These are phyloP conservation scores for Pseudolaguvia tuberculata DNA, from an alignment of 2,113 vertebrate species.

Conservation along the genomic window DNA sequence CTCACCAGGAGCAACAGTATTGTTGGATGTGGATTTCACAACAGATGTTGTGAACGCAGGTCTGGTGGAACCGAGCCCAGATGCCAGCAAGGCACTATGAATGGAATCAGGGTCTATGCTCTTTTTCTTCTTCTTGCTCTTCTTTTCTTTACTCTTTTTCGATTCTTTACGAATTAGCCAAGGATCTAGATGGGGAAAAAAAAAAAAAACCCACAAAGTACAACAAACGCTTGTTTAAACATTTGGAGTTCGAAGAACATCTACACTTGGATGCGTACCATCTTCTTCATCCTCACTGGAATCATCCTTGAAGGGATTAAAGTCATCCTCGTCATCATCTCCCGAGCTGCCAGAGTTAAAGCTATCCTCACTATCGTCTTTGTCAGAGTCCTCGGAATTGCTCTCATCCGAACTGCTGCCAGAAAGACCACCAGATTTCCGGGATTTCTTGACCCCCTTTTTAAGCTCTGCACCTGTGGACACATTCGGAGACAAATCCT, in stretches of 20 bases:
- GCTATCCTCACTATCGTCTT: slow-evolving; percentile 89
- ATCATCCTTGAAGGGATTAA: slow-evolving; percentile 94
- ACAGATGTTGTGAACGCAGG: slow-evolving; percentile 81
- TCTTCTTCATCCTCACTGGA: slow-evolving; percentile 91
- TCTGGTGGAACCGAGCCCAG: slow-evolving; percentile 88
- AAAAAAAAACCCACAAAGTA: background rate
- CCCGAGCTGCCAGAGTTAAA: slow-evolving; percentile 90
- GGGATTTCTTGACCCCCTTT: slow-evolving; percentile 82
- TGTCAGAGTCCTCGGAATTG: slow-evolving; percentile 62
- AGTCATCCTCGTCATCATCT: slow-evolving; percentile 83
- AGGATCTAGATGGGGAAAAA: slow-evolving; percentile 75
- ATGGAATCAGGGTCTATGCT: slow-evolving; percentile 97
- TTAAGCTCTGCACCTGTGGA: slow-evolving; percentile 77
- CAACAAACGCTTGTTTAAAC: background rate
- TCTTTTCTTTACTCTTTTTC: slow-evolving; percentile 91
- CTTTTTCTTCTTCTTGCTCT: slow-evolving; percentile 79
- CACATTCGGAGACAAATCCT: too few species aligned
- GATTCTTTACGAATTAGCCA: slow-evolving; percentile 96
- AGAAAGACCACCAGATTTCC: slow-evolving; percentile 81
- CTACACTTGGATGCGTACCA: slow-evolving; percentile 69
- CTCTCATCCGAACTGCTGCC: slow-evolving; percentile 93
- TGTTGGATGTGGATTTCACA: slow-evolving; percentile 68
- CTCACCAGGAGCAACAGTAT: slow-evolving; percentile 60
- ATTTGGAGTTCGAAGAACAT: background rate
- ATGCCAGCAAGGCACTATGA: slow-evolving; percentile 99